Percentiles rank a stretch among this genome's conserved stretches.
These are phyloP conservation scores for Vandiemenella viatica DNA, from an alignment of 2,888 invertebrate genomes.

Conservation along the genomic window DNA sequence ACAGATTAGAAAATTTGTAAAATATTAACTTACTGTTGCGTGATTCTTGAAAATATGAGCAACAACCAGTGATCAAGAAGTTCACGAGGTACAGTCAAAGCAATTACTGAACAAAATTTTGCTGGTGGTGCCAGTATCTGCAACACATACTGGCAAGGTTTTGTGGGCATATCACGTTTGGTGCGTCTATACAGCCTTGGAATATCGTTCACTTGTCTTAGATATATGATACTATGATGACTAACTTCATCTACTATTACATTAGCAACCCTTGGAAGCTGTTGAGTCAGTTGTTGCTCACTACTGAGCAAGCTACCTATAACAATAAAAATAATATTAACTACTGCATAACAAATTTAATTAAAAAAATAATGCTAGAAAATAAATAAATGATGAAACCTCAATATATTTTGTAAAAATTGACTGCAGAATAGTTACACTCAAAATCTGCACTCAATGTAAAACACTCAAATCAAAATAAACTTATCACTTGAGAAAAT, in stretches of 20 bases:
- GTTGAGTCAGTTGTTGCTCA: slow-evolving; percentile 13
- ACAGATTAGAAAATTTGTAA: too few species aligned
- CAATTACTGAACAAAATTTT: slow-evolving; percentile 39
- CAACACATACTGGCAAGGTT: slow-evolving; percentile 65
- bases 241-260: slow-evolving; percentile 29
- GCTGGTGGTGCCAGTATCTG: slow-evolving; percentile 43
- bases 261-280: slow-evolving; percentile 25
- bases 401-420: too few species aligned
- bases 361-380: too few species aligned
- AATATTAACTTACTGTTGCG: slow-evolving; percentile 33
- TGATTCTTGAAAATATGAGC: slow-evolving; percentile 30
- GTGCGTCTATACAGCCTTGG: slow-evolving; percentile 85
- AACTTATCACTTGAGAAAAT: too few species aligned
- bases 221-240: slow-evolving; percentile 37
- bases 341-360: too few species aligned
- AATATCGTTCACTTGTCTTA: slow-evolving; percentile 80
- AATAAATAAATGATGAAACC: too few species aligned
- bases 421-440: too few species aligned
- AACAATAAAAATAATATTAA: too few species aligned
- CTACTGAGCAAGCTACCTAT: slow-evolving; percentile 20
- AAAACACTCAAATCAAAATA: too few species aligned
- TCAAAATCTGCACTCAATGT: too few species aligned
- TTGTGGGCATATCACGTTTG: slow-evolving; percentile 70
- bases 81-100: slow-evolving; percentile 16
- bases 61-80: slow-evolving; percentile 26